These are phyloP conservation scores for Natrix natrix DNA, from an alignment of 2,797 vertebrate species.

Conservation along the genomic window DNA sequence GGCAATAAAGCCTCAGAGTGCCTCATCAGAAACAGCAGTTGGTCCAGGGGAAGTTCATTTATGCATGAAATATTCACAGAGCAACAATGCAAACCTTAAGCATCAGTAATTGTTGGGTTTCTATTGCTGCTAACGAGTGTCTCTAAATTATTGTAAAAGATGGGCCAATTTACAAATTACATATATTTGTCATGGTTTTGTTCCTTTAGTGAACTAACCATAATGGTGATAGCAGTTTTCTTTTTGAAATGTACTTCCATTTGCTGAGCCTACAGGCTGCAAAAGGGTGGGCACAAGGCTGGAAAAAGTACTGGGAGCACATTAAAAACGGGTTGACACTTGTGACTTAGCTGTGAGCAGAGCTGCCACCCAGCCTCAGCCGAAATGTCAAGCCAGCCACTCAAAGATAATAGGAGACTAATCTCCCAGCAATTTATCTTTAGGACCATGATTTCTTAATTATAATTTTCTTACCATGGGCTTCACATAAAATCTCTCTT, in stretches of 20 bases:
- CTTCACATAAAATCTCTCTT: background rate
- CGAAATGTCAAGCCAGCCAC: background rate
- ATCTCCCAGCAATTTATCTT: background rate
- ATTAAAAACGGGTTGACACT: constrained; percentile 18
- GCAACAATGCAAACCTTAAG: constrained; percentile 82
- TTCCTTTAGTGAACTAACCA: constrained; percentile 77
- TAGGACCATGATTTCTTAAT: background rate
- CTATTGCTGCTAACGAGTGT: constrained; percentile 78
- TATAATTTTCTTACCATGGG: background rate
- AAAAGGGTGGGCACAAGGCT: constrained; percentile 40
- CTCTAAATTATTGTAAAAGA: constrained; percentile 83
- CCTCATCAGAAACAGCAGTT: constrained; percentile 85
- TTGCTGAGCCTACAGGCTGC: constrained; percentile 48
- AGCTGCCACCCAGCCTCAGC: background rate
- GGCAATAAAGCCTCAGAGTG: constrained; percentile 83
- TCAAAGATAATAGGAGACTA: constrained; percentile 1
- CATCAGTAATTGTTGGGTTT: constrained; percentile 83
- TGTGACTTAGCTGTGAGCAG: background rate
- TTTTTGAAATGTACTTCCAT: constrained; percentile 58
- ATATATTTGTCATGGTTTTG: constrained; percentile 80
- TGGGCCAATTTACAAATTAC: constrained; percentile 81
- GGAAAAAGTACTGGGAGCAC: constrained; percentile 11
- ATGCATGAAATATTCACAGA: constrained; percentile 85
- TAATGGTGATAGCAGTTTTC: constrained; percentile 68
- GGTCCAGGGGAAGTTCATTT: constrained; percentile 82